A percentile compares a stretch with the other conserved stretches of the same genome.
phyloP scores from a whole-genome alignment of 2,888 invertebrate species.

The Oxyteleia sp. region DNA sequence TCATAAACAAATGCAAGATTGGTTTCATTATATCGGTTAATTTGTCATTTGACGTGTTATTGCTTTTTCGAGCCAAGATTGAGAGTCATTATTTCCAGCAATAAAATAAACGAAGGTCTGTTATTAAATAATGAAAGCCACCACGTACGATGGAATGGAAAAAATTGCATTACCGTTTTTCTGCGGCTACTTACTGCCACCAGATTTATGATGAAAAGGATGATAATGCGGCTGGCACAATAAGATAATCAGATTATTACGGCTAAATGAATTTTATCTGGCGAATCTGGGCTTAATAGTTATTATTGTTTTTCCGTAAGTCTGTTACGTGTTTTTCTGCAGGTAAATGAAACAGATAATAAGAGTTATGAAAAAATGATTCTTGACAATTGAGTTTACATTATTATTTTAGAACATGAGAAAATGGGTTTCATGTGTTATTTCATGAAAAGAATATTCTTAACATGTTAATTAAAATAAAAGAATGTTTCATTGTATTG shows the following conservation, averaged over 20 bases:
- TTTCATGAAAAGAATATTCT: too few species aligned
- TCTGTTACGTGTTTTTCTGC: conserved; percentile 11
- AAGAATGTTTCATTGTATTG: too few species aligned
- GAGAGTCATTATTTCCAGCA: not conserved
- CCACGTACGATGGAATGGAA: conserved; percentile 34
- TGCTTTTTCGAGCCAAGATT: not conserved
- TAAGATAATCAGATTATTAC: conserved; percentile 63
- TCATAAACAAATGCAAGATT: not conserved
- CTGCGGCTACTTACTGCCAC: conserved; percentile 22
- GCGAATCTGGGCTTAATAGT: conserved; percentile 38
- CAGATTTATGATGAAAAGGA: conserved; percentile 61
- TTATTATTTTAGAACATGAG: too few species aligned
- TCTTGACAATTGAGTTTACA: conserved; percentile 8
- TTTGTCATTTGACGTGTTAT: not conserved
- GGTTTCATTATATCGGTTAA: not conserved
- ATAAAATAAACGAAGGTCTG: conserved; percentile 26
- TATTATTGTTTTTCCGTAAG: conserved; percentile 39
- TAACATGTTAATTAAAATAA: too few species aligned
- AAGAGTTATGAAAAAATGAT: conserved; percentile 8
- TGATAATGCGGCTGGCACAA: conserved; percentile 48
- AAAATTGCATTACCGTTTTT: conserved; percentile 49
- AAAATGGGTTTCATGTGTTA: too few species aligned
- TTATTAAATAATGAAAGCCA: conserved; percentile 38
- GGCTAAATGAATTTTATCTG: conserved; percentile 54
- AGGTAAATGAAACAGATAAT: conserved; percentile 11